A percentile compares a stretch with the other conserved stretches of the same genome.
These are phyloP conservation scores for Galerucella nymphaeae DNA, from an alignment of 2,888 invertebrate genomes.

Conservation along the genomic window DNA sequence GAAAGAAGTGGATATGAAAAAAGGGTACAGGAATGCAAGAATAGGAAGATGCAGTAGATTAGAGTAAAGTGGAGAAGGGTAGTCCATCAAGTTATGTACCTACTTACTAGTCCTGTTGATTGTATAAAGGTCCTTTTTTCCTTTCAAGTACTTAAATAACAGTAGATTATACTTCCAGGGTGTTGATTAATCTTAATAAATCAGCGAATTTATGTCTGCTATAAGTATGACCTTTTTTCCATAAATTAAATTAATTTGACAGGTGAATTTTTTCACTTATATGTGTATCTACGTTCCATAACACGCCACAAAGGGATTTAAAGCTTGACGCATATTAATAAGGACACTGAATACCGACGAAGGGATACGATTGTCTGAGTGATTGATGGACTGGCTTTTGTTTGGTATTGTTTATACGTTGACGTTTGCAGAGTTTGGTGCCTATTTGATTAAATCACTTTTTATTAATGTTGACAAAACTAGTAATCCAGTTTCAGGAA, in stretches of 20 bases:
- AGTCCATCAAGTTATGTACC: too few relatives aligned
- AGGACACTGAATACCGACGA: not conserved
- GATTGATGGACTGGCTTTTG: constrained; percentile 4
- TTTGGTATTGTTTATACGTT: not conserved
- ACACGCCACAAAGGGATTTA: not conserved
- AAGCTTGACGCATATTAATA: not conserved
- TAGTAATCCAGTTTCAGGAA: not conserved
- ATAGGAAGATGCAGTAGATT: too few relatives aligned
- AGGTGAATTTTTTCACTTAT: not conserved
- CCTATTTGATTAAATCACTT: not conserved
- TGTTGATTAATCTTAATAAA: not conserved
- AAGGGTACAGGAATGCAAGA: too few relatives aligned
- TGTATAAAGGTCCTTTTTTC: too few relatives aligned
- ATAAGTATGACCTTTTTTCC: not conserved
- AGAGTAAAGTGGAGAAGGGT: too few relatives aligned
- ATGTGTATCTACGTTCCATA: not conserved
- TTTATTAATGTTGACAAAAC: not conserved
- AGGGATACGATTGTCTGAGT: not conserved
- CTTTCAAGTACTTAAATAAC: too few relatives aligned
- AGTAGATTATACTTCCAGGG: too few relatives aligned
- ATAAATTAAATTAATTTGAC: not conserved
- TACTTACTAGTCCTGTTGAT: too few relatives aligned
- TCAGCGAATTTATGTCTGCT: not conserved
- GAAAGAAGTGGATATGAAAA: too few relatives aligned
- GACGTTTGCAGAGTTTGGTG: not conserved